Evolutionary conservation across 2,113 vertebrate species (phyloP).

Genomic region (Stegastes partitus): DNA sequence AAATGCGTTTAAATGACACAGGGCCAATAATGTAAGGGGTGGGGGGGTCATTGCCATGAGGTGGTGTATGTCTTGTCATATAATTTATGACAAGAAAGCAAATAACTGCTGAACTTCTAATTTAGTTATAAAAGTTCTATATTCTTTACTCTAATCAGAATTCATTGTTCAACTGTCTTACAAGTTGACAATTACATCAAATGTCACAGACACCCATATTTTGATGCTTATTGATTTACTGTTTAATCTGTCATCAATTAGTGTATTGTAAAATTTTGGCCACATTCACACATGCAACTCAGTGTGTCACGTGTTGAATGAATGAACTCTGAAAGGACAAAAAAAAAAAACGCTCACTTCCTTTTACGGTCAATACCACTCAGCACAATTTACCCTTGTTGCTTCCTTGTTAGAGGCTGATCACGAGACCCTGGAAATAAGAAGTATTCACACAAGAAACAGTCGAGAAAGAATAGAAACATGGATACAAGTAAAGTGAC

Average conservation of each 20-base stretch:
- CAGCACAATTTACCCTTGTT: conserved; percentile 35
- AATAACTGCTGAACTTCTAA: too few relatives aligned
- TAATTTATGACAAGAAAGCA: too few relatives aligned
- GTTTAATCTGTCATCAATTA: too few relatives aligned
- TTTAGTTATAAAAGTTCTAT: too few relatives aligned
- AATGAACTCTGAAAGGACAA: conserved; percentile 32
- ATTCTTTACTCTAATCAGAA: too few relatives aligned
- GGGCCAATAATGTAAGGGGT: too few relatives aligned
- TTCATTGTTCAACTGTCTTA: too few relatives aligned
- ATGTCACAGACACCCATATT: too few relatives aligned
- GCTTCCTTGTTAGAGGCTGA: conserved; percentile 38
- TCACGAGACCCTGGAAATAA: conserved; percentile 26
- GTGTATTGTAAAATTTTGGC: background rate
- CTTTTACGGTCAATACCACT: conserved; percentile 44
- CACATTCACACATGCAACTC: conserved; percentile 8
- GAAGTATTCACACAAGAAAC: background rate
- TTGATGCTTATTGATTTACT: too few relatives aligned
- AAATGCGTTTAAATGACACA: background rate
- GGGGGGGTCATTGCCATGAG: too few relatives aligned
- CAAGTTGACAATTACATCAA: too few relatives aligned
- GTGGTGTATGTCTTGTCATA: too few relatives aligned
- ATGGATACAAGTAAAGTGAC: background rate
- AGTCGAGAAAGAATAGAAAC: background rate
- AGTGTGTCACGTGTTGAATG: background rate
- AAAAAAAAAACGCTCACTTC: conserved; percentile 47